These are phyloP conservation scores for Diabrotica undecimpunctata DNA, from an alignment of 1,140 invertebrate species.

Conservation along the genomic window DNA sequence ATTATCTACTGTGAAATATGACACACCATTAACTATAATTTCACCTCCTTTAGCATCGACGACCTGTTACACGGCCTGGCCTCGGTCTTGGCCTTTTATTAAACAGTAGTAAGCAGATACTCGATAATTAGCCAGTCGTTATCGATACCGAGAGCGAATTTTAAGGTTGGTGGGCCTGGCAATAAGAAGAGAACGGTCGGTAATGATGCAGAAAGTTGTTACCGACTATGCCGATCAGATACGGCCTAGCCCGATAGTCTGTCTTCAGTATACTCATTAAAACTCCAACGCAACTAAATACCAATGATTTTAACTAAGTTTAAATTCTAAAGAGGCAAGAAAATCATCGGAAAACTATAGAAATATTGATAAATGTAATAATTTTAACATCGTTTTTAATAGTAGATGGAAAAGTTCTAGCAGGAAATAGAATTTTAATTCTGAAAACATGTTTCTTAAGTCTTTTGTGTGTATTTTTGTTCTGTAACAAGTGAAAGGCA, in stretches of 20 bases:
- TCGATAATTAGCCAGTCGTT: conserved; percentile 24
- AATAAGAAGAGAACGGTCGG: neutral
- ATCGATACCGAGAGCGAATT: conserved; percentile 19
- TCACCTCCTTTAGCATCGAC: conserved; percentile 10
- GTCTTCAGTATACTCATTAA: too few species aligned
- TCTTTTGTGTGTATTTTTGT: too few species aligned
- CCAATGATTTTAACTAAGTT: too few species aligned
- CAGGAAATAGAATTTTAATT: too few species aligned
- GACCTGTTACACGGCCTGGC: conserved; percentile 9
- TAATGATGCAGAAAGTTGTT: conserved; percentile 24
- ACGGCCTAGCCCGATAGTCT: neutral
- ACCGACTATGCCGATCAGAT: neutral
- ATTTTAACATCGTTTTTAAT: too few species aligned
- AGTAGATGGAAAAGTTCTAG: too few species aligned
- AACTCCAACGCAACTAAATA: too few species aligned
- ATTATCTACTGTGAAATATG: conserved; percentile 8
- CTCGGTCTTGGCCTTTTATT: conserved; percentile 9
- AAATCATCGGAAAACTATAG: too few species aligned
- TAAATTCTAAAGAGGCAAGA: too few species aligned
- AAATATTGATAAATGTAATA: too few species aligned
- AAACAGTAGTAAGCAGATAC: conserved; percentile 25
- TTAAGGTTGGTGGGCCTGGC: conserved; percentile 17
- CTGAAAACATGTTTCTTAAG: too few species aligned
- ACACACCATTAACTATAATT: conserved; percentile 16
- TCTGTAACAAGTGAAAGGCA: too few species aligned